Evolutionary conservation across 2,113 vertebrate species (phyloP), one percentile per base, ranked within the genome.

Genomic region (Takifugu bimaculatus): DNA sequence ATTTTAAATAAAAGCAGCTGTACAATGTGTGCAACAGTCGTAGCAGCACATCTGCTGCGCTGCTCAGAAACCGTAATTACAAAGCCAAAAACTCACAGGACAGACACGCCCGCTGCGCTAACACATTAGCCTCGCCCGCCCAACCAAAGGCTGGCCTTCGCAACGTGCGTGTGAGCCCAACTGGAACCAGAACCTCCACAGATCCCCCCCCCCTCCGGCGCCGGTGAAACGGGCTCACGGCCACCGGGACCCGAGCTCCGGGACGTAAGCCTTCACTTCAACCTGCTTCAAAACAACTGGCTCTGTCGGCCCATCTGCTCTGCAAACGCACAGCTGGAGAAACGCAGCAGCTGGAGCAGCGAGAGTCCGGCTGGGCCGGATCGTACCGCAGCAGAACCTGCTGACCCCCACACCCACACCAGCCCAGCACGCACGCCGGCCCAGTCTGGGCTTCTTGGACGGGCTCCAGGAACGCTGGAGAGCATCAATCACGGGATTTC

Each of bases 271-370:
- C 43, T 13, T 56, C 44, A 5, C 14, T 45, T 6, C 44, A 45
- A 15, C 44, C 44, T 2, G 13, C 13, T 45, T 15, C 44, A 73
- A 55, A 79, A 70, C 66, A 81, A 25, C 74, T 63, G 67, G 68
- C 75, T 77, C 68, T 67, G 76, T 72, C 55, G 61, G 61, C 35
- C 32, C 80, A 78, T 82, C 77, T 80, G 77, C 61, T 60, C 49
- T 51, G 51, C 63, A 73, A 74, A 2, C 72, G 68, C 26, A 13
- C 71, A 78, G 79, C 77, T 80, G 77, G 63, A 60, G 47, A 48
- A 77, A 47, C 29, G 56, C 42, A 60, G 53, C 56, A 54, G 49
- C 44, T 45, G 44, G 20, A 15, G 44, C 44, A 6, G 44, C 43
- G 10, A 20, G 20, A 20, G 20, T 20, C 20, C 20, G 20, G 20